phyloP scores from a whole-genome alignment of 1,140 invertebrate species.

The Calephelis virginiensis region DNA sequence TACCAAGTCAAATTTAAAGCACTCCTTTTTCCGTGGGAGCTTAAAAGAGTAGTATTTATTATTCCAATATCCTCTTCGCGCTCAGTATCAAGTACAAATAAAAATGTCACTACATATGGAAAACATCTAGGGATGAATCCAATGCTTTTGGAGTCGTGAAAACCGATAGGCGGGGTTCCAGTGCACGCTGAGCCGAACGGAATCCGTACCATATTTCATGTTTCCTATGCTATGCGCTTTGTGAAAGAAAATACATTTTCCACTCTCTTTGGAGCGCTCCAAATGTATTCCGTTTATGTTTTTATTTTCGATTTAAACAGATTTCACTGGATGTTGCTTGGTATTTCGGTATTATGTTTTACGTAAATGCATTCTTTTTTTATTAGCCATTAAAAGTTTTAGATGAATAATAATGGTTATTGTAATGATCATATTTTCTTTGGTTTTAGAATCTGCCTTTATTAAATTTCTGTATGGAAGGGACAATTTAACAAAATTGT shows the following conservation, averaged over 20 bases:
- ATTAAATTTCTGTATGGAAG: too few relatives aligned
- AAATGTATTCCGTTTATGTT: constrained; percentile 35
- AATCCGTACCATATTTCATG: constrained; percentile 75
- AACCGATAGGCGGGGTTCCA: constrained; percentile 63
- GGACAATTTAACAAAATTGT: too few relatives aligned
- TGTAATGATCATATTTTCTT: too few relatives aligned
- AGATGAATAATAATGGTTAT: too few relatives aligned
- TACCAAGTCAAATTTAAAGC: too few relatives aligned
- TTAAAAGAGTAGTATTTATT: neutral
- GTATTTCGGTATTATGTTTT: neutral
- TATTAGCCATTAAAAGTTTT: constrained; percentile 13
- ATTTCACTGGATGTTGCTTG: constrained; percentile 12
- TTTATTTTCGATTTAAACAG: constrained; percentile 21
- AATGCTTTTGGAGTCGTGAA: constrained; percentile 57
- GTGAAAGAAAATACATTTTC: constrained; percentile 73
- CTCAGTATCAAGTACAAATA: constrained; percentile 1
- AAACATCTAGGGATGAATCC: constrained; percentile 59
- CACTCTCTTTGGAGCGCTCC: constrained; percentile 66
- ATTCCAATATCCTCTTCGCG: neutral
- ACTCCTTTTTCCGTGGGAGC: neutral
- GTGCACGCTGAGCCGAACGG: constrained; percentile 60
- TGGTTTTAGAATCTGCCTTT: too few relatives aligned
- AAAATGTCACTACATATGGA: constrained; percentile 35
- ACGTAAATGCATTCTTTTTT: neutral
- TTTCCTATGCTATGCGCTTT: constrained; percentile 71